These are phyloP conservation scores for Sylvilagus floridanus DNA, from an alignment of 2,797 vertebrate genomes.

Conservation along the genomic window DNA sequence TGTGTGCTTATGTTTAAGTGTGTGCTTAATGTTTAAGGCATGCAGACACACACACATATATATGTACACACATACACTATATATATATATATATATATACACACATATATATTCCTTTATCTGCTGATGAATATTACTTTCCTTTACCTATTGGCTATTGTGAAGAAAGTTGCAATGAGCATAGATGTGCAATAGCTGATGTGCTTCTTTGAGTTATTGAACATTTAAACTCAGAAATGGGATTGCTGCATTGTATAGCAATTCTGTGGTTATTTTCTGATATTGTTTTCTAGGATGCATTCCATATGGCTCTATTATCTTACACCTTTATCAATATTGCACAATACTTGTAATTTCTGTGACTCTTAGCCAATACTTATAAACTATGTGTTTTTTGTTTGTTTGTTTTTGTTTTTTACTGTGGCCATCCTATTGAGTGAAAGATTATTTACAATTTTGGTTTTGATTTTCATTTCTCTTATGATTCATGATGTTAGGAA, in stretches of 20 bases:
- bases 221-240: not conserved
- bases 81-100: too few relatives aligned
- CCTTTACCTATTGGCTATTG: too few relatives aligned
- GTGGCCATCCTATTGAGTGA: not conserved
- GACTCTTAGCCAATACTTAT: not conserved
- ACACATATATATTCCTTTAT: too few relatives aligned
- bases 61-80: too few relatives aligned
- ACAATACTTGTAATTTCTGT: not conserved
- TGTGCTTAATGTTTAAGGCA: too few relatives aligned
- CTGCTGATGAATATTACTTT: too few relatives aligned
- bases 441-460: not conserved
- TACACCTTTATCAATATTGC: not conserved
- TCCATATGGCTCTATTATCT: not conserved
- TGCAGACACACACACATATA: too few relatives aligned
- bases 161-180: not conserved
- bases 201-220: not conserved
- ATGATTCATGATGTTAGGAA: too few relatives aligned
- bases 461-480: not conserved
- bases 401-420: too few relatives aligned
- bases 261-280: not conserved
- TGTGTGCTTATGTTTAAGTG: too few relatives aligned
- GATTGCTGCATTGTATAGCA: not conserved
- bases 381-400: not conserved
- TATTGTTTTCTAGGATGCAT: not conserved
- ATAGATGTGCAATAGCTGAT: not conserved